Evolutionary conservation across 2,888 invertebrate genomes (phyloP), one percentile per base, ranked within the genome.

Genomic region (Punctoribates punctum): DNA sequence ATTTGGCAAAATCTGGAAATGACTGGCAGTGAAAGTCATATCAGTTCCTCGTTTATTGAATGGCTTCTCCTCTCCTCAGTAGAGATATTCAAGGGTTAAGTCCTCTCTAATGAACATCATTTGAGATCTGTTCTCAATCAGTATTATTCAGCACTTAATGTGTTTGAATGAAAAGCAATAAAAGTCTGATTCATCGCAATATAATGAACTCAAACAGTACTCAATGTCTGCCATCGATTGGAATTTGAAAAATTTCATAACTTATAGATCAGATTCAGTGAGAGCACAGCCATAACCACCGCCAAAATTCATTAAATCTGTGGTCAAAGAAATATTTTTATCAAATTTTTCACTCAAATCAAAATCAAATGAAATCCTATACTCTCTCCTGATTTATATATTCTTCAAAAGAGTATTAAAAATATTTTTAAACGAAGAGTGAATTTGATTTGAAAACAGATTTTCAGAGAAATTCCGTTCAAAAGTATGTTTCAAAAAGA

Each of bases 401-500:
- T 9, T 60, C 6, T 60, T 60, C 25, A 60, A 27, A 60, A 60
- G 8, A 72, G 38, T 72, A 46, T 72, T 38, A 72, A 72, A 72
- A 46, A 72, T 5, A 9, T 15, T 34, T 34, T 42, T 6, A 42
- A 42, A 13, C 6, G 42, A 42, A 9, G 42, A 42, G 13, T 13
- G 8, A 13, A 9, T 42, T 42, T 42, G n/a, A n/a, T n/a, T n/a
- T n/a, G n/a, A n/a, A n/a, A n/a, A n/a, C 42, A 9, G 8, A 42
- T 42, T 42, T 42, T 42, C 13, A 9, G 6, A 42, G 42, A 9
- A 9, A 9, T 42, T 13, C 6, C 42, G 13, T 42, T 13, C 6
- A 23, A 25, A 67, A 23, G 8, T 6, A 38, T 38, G 67, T 34
- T 34, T 67, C 67, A 72, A 72, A 17, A 34, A 11, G 29, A 46